Evolutionary conservation across 2,888 invertebrate species (phyloP), one percentile per base, ranked within the genome.

Genomic region (Actias luna): DNA sequence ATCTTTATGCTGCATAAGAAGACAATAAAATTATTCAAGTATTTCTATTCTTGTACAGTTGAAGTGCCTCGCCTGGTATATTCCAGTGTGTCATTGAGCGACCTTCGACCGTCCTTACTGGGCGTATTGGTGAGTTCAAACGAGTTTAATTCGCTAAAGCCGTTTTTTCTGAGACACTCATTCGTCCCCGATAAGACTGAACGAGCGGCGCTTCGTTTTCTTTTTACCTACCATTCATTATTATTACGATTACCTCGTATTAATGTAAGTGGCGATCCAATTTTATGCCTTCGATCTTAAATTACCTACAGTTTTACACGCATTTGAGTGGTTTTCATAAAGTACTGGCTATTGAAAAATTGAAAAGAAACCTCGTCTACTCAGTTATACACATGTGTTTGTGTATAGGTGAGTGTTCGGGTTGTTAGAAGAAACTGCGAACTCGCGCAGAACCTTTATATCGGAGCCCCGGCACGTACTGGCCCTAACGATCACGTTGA

Each of bases 131-230:
- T 25, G 46, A 50, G 25, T 50, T 50, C 46, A 50, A 50, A 50
- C 25, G 46, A 25, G 22, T 25, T 25, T 12, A 50, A 50, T 25
- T 12, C 46, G 25, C 8, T 22, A 12, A 12, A 50, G 25, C 22
- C 46, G 46, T 50, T 50, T 50, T 46, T 46, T 12, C 25, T 25
- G 46, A 50, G 46, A 50, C 46, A 25, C 46, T 50, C 12, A 50
- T 25, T 12, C 2, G 12, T 4, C 25, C 10, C 25, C 25, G 46
- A 50, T 50, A 25, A 14, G 25, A 4, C 22, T 50, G 22, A 50
- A 50, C 25, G 25, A 50, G 42, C 25, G 3, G 7, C 22, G 46
- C 2, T 50, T 25, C 25, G 14, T 50, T 25, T 50, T 50, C 8
- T 46, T 46, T 50, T 50, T 50, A 50, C 46, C 22, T 50, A 12